Base-by-base conservation (phyloP, 1,140 invertebrate species). In the Cepaea nemoralis region DNA sequence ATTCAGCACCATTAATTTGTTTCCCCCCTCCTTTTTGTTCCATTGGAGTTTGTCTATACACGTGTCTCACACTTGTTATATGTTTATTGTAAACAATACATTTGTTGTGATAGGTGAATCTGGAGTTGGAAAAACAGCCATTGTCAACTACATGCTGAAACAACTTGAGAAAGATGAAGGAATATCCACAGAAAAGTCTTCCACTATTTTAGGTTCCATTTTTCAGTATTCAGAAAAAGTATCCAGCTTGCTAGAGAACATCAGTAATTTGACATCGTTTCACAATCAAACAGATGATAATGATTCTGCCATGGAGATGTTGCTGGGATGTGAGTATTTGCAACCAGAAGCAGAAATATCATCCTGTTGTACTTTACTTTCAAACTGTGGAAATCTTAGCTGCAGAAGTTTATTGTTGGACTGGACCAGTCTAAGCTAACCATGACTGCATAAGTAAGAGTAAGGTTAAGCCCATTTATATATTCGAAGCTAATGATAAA, bases 41-140 rank as follows among this genome's bases (percentile, higher is more conserved):
- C n/a, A n/a, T n/a, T n/a, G n/a, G n/a, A n/a, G n/a, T n/a, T n/a
- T n/a, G n/a, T n/a, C n/a, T n/a, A n/a, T n/a, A n/a, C n/a, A n/a
- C n/a, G n/a, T n/a, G n/a, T n/a, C n/a, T n/a, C n/a, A n/a, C n/a
- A n/a, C 35, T 69, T 35, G 22, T 37, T 69, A 35, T 31, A 37
- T 69, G 5, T 37, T 16, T 69, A 31, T 69, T 39, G 12, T 69
- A 10, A 35, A 33, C n/a, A 6, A 45, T 45, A 19, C 31, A 14
- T 24, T 33, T 71, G 40, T 40, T 37, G n/a, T 42, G 19, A 12
- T 76, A 91, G 91, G 91, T 82, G 90, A 91, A 37, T 90, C 90
- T 77, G 91, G 91, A 59, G 89, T 91, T 42, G 91, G 91, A 1
- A 92, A 92, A 80, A 89, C 90, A n/a, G 88, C 89, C 27, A 85